Conservation (phyloP, 2,113 vertebrate genomes). For the Entomyzon cyanotis region DNA sequence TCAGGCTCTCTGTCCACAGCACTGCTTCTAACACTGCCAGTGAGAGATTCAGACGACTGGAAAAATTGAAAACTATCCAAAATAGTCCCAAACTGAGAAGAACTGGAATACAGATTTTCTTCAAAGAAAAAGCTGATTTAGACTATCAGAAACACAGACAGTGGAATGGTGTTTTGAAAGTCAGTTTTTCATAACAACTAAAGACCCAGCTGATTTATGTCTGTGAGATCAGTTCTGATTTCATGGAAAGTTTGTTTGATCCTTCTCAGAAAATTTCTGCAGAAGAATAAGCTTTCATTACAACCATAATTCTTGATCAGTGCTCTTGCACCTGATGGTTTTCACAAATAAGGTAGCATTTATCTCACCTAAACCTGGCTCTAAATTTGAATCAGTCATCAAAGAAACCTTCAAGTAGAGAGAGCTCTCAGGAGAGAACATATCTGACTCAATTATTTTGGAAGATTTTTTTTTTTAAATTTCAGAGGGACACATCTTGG, state of each 20-base stretch:
- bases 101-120: background rate
- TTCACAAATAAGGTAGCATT: background rate
- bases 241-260: background rate
- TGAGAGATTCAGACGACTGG: background rate
- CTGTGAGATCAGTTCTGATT: background rate
- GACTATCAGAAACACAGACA: background rate
- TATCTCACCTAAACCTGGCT: background rate
- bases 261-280: background rate
- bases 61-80: background rate
- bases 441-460: background rate
- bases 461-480: background rate
- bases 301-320: background rate
- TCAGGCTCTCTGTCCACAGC: background rate
- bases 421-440: background rate
- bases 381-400: background rate
- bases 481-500: background rate
- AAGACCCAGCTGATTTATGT: background rate
- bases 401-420: background rate
- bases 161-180: background rate
- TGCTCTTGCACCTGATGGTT: background rate
- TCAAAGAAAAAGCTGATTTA: background rate
- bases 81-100: background rate
- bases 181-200: background rate
- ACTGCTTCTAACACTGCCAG: background rate
- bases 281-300: background rate